Percentiles rank a stretch among this genome's conserved stretches.
Conservation (phyloP, 2,113 vertebrate species). For the Hemichromis elongatus region DNA sequence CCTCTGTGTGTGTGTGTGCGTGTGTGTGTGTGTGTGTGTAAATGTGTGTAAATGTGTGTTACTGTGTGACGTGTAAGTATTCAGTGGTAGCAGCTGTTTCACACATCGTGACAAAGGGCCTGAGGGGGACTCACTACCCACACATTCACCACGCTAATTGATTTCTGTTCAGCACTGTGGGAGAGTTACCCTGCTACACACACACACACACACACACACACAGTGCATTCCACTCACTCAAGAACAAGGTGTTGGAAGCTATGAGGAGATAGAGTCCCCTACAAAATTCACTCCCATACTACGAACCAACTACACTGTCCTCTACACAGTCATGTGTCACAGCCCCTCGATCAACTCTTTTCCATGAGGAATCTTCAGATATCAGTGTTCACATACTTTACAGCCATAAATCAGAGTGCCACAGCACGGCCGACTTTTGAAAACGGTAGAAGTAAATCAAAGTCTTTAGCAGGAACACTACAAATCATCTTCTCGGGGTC, state of each 20-base stretch:
- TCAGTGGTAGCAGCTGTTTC: constrained; percentile 81
- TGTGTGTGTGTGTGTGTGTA: constrained; percentile 16
- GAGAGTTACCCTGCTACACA: constrained; percentile 57
- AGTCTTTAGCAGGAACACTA: background rate
- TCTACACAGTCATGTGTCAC: background rate
- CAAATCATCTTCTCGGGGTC: background rate
- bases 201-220: constrained; percentile 19
- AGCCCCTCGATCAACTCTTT: background rate
- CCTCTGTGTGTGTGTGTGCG: constrained; percentile 32
- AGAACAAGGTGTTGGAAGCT: constrained; percentile 54
- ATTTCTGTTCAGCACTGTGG: constrained; percentile 78
- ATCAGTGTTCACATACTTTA: background rate
- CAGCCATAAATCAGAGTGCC: background rate
- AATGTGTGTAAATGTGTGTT: constrained; percentile 32
- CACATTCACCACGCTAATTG: constrained; percentile 76
- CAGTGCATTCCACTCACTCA: constrained; percentile 52
- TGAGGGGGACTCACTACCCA: constrained; percentile 62
- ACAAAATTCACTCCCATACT: background rate
- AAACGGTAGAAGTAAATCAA: background rate
- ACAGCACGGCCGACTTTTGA: background rate
- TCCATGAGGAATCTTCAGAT: background rate
- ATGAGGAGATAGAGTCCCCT: background rate
- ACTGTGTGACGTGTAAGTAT: constrained; percentile 66
- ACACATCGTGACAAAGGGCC: constrained; percentile 75
- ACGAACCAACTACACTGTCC: background rate